Percentiles rank a stretch among this genome's conserved stretches.
phyloP scores from a whole-genome alignment of 2,888 invertebrate species.

The Gymnosoma rotundatum region DNA sequence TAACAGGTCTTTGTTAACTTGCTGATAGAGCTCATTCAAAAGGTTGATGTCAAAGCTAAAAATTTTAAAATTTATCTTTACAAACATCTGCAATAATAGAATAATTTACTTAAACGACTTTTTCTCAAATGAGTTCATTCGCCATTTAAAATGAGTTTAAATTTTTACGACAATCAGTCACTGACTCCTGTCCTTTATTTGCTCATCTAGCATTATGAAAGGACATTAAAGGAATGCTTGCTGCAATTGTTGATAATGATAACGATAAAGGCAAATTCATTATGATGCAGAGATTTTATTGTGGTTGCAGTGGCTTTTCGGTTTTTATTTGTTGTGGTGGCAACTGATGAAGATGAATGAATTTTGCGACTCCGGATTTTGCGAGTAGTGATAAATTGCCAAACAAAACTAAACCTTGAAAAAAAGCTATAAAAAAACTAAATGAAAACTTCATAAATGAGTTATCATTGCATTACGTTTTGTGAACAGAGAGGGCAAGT shows the following conservation, averaged over 20 bases:
- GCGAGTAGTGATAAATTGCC: slow-evolving; percentile 24
- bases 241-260: slow-evolving; percentile 32
- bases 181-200: neutral
- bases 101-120: too few relatives aligned
- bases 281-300: slow-evolving; percentile 19
- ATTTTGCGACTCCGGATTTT: slow-evolving; percentile 52
- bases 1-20: too few relatives aligned
- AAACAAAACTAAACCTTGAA: neutral
- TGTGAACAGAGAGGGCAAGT: neutral
- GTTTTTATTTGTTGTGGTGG: slow-evolving; percentile 31
- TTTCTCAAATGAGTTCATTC: neutral
- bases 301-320: slow-evolving; percentile 49
- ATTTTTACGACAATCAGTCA: neutral
- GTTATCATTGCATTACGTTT: slow-evolving; percentile 4
- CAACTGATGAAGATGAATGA: slow-evolving; percentile 61
- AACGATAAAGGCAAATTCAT: slow-evolving; percentile 22
- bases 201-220: neutral
- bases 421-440: too few relatives aligned
- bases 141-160: neutral
- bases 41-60: too few relatives aligned
- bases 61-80: too few relatives aligned
- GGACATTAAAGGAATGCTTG: slow-evolving; percentile 9
- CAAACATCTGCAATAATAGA: too few relatives aligned
- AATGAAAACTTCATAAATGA: slow-evolving; percentile 23
- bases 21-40: too few relatives aligned